Conservation (phyloP, 1,140 invertebrate genomes). For the Drosophila eugracilis region DNA sequence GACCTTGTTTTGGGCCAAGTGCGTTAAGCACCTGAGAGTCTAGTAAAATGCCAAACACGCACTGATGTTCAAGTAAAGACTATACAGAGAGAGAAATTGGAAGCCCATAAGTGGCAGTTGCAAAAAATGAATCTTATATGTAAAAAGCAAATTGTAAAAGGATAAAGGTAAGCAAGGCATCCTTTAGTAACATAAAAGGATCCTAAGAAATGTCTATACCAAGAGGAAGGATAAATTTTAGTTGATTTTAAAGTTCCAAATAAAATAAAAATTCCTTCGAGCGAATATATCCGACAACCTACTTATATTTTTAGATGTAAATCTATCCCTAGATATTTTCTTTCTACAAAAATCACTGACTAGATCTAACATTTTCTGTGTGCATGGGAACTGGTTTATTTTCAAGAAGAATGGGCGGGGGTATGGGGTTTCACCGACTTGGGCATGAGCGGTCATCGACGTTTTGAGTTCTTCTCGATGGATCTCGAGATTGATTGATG, state of each 20-base stretch:
- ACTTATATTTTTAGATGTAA: background rate
- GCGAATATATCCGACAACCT: background rate
- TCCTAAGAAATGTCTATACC: no score
- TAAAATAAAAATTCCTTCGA: no score
- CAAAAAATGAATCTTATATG: no score
- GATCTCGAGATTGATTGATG: conserved; percentile 66
- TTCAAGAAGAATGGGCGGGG: background rate
- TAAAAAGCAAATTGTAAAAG: no score
- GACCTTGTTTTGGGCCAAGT: conserved; percentile 64
- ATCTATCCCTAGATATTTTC: background rate
- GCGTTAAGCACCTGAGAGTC: conserved; percentile 48
- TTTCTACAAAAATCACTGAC: background rate
- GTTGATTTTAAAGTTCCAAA: no score
- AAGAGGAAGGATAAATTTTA: no score
- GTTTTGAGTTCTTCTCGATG: conserved; percentile 43
- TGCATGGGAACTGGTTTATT: conserved; percentile 38
- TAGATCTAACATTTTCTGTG: background rate
- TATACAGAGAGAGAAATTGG: conserved; percentile 5
- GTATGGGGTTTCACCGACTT: conserved; percentile 23
- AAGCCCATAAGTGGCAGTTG: no score
- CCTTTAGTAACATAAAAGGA: no score
- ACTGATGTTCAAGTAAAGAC: conserved; percentile 45
- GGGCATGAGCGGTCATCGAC: conserved; percentile 64
- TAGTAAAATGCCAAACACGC: conserved; percentile 25
- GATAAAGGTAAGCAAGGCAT: no score